Conservation (phyloP, 2,797 vertebrate species). For the Anguilla megastoma region DNA sequence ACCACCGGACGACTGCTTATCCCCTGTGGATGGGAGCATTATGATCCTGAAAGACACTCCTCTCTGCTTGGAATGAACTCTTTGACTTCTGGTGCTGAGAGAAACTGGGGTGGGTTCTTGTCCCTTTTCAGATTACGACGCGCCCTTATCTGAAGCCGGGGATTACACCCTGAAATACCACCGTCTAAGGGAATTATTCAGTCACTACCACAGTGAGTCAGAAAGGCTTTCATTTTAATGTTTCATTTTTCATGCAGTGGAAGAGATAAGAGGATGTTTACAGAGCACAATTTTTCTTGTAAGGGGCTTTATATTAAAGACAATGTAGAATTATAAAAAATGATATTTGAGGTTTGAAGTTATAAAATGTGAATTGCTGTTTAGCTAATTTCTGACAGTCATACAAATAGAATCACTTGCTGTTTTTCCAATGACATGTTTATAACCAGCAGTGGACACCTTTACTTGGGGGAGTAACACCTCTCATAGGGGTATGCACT, state of each 20-base stretch:
- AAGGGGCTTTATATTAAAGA: background rate
- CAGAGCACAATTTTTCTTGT: background rate
- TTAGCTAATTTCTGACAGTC: background rate
- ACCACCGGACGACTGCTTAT: background rate
- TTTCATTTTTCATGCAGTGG: background rate
- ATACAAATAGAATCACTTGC: background rate
- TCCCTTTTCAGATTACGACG: constrained; percentile 87
- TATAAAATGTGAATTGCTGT: background rate
- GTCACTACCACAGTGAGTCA: constrained; percentile 74
- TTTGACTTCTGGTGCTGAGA: background rate
- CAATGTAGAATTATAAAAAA: background rate
- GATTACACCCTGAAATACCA: constrained; percentile 87
- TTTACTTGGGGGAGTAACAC: no score
- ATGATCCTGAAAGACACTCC: background rate
- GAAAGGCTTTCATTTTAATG: background rate
- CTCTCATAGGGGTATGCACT: no score
- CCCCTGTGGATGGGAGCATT: background rate
- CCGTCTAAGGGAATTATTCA: constrained; percentile 79
- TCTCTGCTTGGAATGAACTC: background rate
- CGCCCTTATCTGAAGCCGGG: constrained; percentile 86
- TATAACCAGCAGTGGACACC: no score
- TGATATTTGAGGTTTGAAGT: background rate
- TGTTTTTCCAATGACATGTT: no score
- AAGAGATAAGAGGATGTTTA: background rate
- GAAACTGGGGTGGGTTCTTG: background rate